phyloP scores from a whole-genome alignment of 2,113 vertebrate genomes.

The Anas platyrhynchos region DNA sequence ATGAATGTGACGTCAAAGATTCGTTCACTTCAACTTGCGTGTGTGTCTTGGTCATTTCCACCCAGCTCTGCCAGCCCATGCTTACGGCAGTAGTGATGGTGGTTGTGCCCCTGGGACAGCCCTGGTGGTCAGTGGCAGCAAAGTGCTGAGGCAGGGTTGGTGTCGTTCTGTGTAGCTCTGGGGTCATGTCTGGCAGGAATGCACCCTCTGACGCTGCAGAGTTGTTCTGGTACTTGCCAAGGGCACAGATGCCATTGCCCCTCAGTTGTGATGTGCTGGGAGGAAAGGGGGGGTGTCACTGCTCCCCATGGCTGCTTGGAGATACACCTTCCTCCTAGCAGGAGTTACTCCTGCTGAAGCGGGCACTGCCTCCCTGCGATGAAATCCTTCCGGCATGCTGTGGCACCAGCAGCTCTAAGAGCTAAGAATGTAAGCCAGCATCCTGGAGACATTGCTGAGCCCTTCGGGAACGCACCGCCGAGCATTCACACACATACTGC shows the following conservation, averaged over 20 bases:
- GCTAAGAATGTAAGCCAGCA: not conserved
- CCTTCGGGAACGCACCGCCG: not conserved
- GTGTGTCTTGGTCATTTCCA: not conserved
- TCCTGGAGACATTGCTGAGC: not conserved
- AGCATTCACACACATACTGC: not conserved
- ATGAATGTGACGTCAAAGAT: not conserved
- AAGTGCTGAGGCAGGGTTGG: not conserved
- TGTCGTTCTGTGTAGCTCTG: not conserved
- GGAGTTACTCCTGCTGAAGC: not conserved
- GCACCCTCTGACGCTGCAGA: not conserved
- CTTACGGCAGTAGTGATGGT: not conserved
- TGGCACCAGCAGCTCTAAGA: not conserved
- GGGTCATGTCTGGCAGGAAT: not conserved
- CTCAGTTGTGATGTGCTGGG: not conserved
- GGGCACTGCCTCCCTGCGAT: not conserved
- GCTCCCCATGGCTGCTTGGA: not conserved
- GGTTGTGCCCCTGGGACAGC: not conserved
- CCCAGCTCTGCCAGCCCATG: not conserved
- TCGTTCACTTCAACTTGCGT: not conserved
- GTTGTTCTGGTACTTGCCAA: not conserved
- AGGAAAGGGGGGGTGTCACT: not conserved
- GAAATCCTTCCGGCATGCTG: not conserved
- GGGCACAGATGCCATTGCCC: not conserved
- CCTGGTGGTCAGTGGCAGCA: not conserved
- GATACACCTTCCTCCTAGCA: not conserved